Conservation (phyloP, 2,888 invertebrate genomes). For the Tineola bisselliella region DNA sequence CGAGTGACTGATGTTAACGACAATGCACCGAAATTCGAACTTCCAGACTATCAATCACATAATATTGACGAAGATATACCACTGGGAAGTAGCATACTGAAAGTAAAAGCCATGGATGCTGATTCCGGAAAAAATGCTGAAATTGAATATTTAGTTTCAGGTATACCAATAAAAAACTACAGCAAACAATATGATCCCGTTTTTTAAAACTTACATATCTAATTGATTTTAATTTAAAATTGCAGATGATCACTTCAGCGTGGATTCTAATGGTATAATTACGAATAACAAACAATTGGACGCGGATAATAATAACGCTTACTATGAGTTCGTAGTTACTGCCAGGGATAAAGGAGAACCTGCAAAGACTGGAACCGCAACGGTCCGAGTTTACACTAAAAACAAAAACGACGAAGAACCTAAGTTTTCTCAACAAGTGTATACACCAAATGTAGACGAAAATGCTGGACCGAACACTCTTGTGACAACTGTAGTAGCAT, state of each 20-base stretch:
- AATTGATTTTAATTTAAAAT: constrained; percentile 17
- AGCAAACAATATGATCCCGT: too few species aligned
- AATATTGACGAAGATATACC: constrained; percentile 96
- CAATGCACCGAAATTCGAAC: constrained; percentile 95
- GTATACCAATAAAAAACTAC: constrained; percentile 24
- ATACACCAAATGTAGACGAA: constrained; percentile 95
- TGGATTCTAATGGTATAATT: constrained; percentile 92
- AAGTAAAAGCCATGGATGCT: constrained; percentile 94
- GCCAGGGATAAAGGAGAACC: constrained; percentile 96
- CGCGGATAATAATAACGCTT: constrained; percentile 96
- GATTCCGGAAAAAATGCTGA: constrained; percentile 96
- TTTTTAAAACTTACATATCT: too few species aligned
- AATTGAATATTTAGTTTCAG: constrained; percentile 87
- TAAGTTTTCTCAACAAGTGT: constrained; percentile 95
- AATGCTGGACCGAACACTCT: constrained; percentile 95
- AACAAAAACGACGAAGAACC: constrained; percentile 98
- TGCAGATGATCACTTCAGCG: constrained; percentile 92
- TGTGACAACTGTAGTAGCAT: constrained; percentile 96
- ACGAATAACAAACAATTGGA: constrained; percentile 93
- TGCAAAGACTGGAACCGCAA: constrained; percentile 90
- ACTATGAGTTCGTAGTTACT: constrained; percentile 93
- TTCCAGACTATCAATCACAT: constrained; percentile 96
- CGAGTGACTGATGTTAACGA: constrained; percentile 97
- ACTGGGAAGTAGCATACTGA: constrained; percentile 89
- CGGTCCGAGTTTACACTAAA: constrained; percentile 95